These are phyloP conservation scores for Hirudinaria manillensis DNA, from an alignment of 2,888 invertebrate species.

Conservation along the genomic window DNA sequence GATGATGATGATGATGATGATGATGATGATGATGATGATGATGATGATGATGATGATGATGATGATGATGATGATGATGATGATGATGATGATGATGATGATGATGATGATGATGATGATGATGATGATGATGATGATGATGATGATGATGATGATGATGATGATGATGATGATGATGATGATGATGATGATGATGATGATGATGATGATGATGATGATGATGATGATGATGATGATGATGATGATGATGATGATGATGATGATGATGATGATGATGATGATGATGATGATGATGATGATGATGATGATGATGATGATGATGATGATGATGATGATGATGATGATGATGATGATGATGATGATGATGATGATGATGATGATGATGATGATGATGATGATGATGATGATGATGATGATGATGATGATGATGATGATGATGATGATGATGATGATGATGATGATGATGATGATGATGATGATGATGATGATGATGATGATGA, in stretches of 20 bases:
- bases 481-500: neutral
- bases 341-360: neutral
- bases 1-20: neutral
- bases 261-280: conserved; percentile 27
- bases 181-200: conserved; percentile 28
- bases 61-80: conserved; percentile 28
- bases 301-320: conserved; percentile 16
- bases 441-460: conserved; percentile 22
- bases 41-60: conserved; percentile 26
- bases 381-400: conserved; percentile 5
- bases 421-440: conserved; percentile 22
- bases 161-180: conserved; percentile 22
- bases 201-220: conserved; percentile 27
- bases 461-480: conserved; percentile 9
- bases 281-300: conserved; percentile 24
- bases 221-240: conserved; percentile 31
- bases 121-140: neutral
- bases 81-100: conserved; percentile 24
- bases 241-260: conserved; percentile 19
- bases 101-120: conserved; percentile 29
- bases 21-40: conserved; percentile 18
- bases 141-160: conserved; percentile 13
- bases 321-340: conserved; percentile 17
- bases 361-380: conserved; percentile 19
- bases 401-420: conserved; percentile 23